These are phyloP conservation scores for Notarius lentiginosus DNA, from an alignment of 2,113 vertebrate species.

Conservation along the genomic window DNA sequence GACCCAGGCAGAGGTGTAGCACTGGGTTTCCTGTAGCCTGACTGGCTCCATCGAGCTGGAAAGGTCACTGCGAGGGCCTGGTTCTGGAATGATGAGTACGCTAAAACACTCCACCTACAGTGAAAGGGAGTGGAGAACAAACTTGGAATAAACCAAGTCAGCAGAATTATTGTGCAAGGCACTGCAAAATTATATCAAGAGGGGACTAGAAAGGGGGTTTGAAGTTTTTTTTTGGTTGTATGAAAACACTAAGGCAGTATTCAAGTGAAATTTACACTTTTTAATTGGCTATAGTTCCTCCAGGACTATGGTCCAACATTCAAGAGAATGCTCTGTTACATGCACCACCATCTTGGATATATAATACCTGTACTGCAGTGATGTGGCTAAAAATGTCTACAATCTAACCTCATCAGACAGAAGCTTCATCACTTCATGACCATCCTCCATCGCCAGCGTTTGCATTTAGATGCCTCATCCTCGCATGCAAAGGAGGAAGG, in stretches of 20 bases:
- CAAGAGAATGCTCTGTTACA: neutral
- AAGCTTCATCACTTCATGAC: constrained; percentile 32
- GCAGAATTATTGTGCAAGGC: constrained; percentile 33
- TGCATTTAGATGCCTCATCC: constrained; percentile 38
- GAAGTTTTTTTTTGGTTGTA: neutral
- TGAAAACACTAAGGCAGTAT: neutral
- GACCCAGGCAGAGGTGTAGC: constrained; percentile 26
- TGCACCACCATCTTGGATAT: neutral
- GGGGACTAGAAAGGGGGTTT: neutral
- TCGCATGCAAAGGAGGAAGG: constrained; percentile 5
- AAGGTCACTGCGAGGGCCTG: constrained; percentile 52
- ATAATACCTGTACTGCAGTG: neutral
- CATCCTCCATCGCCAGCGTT: constrained; percentile 40
- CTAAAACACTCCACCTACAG: constrained; percentile 5
- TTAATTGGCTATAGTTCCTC: neutral
- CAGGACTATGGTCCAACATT: neutral
- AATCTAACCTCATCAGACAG: constrained; percentile 24
- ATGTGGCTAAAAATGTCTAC: neutral
- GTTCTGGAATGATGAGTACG: constrained; percentile 31
- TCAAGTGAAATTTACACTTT: neutral
- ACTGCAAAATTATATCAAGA: constrained; percentile 15
- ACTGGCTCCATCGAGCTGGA: constrained; percentile 36
- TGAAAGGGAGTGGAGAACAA: constrained; percentile 19
- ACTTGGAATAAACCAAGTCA: constrained; percentile 26
- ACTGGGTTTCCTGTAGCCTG: constrained; percentile 42